Conservation (phyloP, 1,140 invertebrate species). For the Andricus grossulariae region DNA sequence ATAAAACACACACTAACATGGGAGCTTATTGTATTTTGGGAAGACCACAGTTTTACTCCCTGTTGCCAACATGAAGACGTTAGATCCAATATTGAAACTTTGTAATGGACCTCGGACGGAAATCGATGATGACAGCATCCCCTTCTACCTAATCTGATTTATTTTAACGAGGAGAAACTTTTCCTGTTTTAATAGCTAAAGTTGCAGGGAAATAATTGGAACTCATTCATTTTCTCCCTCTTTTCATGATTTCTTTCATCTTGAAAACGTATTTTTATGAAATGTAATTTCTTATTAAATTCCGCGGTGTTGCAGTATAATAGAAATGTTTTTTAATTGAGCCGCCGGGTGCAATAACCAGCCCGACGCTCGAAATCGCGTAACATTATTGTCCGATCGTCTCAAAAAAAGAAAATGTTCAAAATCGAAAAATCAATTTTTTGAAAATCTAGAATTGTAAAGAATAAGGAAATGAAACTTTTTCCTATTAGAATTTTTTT, state of each 20-base stretch:
- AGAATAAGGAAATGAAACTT: too few species aligned
- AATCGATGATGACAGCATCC: slow-evolving; percentile 5
- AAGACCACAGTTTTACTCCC: neutral
- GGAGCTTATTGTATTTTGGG: neutral
- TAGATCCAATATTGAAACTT: slow-evolving; percentile 23
- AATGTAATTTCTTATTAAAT: too few species aligned
- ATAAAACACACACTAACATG: neutral
- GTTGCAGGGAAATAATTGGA: neutral
- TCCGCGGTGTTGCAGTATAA: too few species aligned
- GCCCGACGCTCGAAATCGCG: too few species aligned
- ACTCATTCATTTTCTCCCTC: neutral
- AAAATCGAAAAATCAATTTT: too few species aligned
- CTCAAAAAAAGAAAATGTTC: too few species aligned
- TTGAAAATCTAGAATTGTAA: too few species aligned
- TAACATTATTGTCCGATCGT: too few species aligned
- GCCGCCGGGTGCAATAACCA: too few species aligned
- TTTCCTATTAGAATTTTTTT: too few species aligned
- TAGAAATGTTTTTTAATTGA: too few species aligned
- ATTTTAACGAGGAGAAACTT: slow-evolving; percentile 9
- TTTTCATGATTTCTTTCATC: neutral
- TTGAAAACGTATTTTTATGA: too few species aligned
- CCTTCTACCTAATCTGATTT: slow-evolving; percentile 4
- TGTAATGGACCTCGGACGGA: slow-evolving; percentile 12
- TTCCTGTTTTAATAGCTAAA: neutral
- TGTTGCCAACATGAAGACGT: neutral